Evolutionary conservation across 2,797 vertebrate genomes (phyloP).

Genomic region (Eupleurogrammus muticus): DNA sequence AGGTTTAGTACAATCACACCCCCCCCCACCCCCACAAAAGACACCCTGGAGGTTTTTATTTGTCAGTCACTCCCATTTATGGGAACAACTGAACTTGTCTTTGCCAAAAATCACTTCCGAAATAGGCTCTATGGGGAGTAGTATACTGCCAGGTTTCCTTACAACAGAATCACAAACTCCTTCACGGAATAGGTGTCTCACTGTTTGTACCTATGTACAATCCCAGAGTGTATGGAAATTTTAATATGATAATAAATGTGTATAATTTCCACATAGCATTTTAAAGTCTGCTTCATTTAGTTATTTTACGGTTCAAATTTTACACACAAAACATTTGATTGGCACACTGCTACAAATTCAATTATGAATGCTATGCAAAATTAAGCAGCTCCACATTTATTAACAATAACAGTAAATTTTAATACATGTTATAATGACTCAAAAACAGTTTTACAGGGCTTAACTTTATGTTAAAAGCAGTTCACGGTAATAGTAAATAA

Average conservation of each 20-base stretch:
- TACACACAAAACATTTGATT: neutral
- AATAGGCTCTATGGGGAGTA: neutral
- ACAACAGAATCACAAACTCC: neutral
- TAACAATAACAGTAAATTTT: neutral
- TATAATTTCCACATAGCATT: neutral
- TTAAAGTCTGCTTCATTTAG: neutral
- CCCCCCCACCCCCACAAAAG: neutral
- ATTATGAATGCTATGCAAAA: neutral
- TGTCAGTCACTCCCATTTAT: conserved; percentile 5
- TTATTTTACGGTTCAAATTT: neutral
- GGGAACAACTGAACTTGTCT: conserved; percentile 17
- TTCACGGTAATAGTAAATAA: neutral
- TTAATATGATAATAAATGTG: neutral
- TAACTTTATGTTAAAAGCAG: neutral
- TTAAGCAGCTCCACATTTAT: neutral
- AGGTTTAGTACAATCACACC: neutral
- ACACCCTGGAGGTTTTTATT: conserved; percentile 17
- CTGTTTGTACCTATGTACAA: no score
- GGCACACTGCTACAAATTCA: neutral
- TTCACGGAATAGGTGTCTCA: neutral
- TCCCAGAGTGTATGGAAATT: neutral
- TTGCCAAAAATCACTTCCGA: neutral
- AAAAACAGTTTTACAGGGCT: neutral
- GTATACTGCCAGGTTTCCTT: neutral
- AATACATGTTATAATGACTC: neutral